These are phyloP conservation scores for Bergia puertoricense DNA, from an alignment of 92 coral and sea anemone species.

Conservation along the genomic window DNA sequence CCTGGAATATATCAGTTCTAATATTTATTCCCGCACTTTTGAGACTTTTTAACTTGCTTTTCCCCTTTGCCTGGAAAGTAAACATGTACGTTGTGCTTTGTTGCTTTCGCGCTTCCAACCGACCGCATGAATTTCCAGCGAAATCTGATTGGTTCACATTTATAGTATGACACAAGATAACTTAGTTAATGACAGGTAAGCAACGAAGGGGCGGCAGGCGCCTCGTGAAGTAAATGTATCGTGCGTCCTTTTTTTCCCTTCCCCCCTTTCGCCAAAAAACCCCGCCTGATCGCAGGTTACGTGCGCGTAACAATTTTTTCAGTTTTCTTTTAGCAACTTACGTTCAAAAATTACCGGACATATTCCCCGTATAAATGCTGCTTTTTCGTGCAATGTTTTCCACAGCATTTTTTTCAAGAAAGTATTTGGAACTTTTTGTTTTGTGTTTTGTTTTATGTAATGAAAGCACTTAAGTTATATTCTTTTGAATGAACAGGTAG, in stretches of 20 bases:
- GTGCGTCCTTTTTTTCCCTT: neutral
- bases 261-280: neutral
- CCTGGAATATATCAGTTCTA: too few relatives aligned
- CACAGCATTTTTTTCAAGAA: too few relatives aligned
- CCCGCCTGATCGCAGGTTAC: slow-evolving; percentile 8
- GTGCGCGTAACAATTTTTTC: slow-evolving; percentile 9
- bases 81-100: neutral
- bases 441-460: too few relatives aligned
- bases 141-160: slow-evolving; percentile 11
- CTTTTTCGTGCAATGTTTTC: too few relatives aligned
- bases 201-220: slow-evolving; percentile 15
- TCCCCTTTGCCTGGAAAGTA: slow-evolving; percentile 7
- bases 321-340: neutral
- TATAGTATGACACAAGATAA: neutral
- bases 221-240: neutral
- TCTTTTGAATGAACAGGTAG: too few relatives aligned
- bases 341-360: neutral
- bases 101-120: slow-evolving; percentile 9
- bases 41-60: slow-evolving; percentile 12
- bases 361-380: too few relatives aligned
- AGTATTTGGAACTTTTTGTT: too few relatives aligned
- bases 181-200: slow-evolving; percentile 4
- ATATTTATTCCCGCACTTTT: slow-evolving; percentile 16
- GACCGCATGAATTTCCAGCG: neutral
- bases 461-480: too few relatives aligned